Evolutionary conservation across 2,113 vertebrate species (phyloP), one percentile per base, ranked within the genome.

Genomic region (Grammomys dolichurus): DNA sequence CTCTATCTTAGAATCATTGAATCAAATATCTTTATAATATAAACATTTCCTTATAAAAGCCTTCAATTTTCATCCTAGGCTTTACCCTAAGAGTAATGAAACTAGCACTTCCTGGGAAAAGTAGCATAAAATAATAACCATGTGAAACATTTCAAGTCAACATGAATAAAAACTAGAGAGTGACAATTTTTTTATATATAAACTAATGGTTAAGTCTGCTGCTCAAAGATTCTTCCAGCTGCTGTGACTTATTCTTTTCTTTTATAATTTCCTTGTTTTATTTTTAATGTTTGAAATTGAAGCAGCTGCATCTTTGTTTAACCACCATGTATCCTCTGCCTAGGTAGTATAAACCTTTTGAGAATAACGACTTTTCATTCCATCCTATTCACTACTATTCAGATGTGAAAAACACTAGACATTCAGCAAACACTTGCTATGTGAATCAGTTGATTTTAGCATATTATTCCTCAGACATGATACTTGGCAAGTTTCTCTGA

Each of bases 401-500:
- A 69, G 13, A 89, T n/a, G 12, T 70, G 36, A 26, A 12, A 93
- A 89, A 51, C 40, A 43, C 9, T 69, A 95, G 4, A 22, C 19
- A 13, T 20, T 84, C 11, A 89, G 70, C 56, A 93, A 87, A 54
- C 75, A 89, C 75, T 95, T 91, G 6, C 36, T 69, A 73, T 89
- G 73, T 56, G 28, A 87, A 90, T 76, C 6, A 87, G 58, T 13
- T 40, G 9, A 84, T 65, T 93, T 92, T 69, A 94, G 54, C 43
- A 90, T 26, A 65, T 85, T 56, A 75, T 95, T 73, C 82, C 84
- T 84, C 9, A 84, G 76, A 84, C 14, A 85, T 31, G 8, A 48
- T 75, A 97, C 24, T 24, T 88, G 16, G 85, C 17, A 40, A 8
- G 69, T 93, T 67, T 91, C 26, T 73, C 24, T 88, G 78, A 92